Percentiles rank a stretch among this genome's conserved stretches.
Conservation (phyloP, 2,113 vertebrate species). For the Artemisiospiza belli region DNA sequence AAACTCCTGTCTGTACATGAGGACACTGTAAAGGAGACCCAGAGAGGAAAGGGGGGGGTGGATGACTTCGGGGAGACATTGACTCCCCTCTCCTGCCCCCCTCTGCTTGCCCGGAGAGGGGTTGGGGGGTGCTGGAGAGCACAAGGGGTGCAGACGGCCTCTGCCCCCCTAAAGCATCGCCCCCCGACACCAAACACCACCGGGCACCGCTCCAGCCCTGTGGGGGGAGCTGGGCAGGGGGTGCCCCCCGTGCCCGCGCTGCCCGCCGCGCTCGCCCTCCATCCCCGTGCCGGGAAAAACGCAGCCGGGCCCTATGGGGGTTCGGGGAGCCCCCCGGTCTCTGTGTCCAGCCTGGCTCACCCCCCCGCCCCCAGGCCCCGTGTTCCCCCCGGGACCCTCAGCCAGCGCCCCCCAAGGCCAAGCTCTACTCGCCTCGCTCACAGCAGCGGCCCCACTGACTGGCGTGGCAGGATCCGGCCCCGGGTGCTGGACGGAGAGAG, state of each 20-base stretch:
- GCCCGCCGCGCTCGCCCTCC: not conserved
- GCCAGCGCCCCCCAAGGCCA: constrained; percentile 38
- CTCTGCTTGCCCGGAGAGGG: not conserved
- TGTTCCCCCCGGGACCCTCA: not conserved
- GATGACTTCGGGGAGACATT: constrained; percentile 9
- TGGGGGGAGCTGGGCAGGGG: not conserved
- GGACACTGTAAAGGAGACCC: constrained; percentile 83
- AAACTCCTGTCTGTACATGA: constrained; percentile 98
- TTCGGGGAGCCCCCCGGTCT: not conserved
- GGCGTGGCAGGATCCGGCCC: constrained; percentile 61
- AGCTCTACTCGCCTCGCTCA: constrained; percentile 65
- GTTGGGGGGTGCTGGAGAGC: not conserved
- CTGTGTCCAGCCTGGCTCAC: not conserved
- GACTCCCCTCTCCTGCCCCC: not conserved
- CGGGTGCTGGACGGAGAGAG: constrained; percentile 61
- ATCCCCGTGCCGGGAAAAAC: fast-evolving
- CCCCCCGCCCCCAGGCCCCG: not conserved
- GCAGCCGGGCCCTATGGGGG: not conserved
- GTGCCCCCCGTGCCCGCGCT: not conserved
- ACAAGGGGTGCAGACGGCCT: not conserved
- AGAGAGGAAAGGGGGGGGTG: constrained; percentile 5
- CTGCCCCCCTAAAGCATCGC: not conserved
- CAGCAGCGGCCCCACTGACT: constrained; percentile 64
- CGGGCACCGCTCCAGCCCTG: not conserved
- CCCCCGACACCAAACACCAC: not conserved